Evolutionary conservation across 2,113 vertebrate species (phyloP).

Genomic region (Crocuta crocuta): DNA sequence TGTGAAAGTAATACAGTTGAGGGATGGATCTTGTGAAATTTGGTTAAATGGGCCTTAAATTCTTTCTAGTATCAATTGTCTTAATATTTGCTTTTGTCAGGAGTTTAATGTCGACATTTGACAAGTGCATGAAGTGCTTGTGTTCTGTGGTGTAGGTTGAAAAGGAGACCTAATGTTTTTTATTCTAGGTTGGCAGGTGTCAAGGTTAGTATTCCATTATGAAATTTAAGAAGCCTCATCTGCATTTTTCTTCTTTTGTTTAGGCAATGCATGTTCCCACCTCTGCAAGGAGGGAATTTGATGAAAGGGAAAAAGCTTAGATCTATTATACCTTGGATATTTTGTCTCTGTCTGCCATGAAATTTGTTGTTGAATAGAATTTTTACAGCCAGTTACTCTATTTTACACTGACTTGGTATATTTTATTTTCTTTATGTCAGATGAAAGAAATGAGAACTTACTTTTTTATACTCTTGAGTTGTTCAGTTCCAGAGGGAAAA

Average conservation of each 20-base stretch:
- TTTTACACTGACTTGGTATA: background rate
- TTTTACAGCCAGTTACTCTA: background rate
- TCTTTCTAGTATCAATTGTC: background rate
- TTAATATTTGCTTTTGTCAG: background rate
- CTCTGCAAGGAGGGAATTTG: slow-evolving; percentile 7
- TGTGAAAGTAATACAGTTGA: background rate
- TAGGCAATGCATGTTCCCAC: background rate
- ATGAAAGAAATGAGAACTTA: background rate
- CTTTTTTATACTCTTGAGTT: slow-evolving; percentile 28
- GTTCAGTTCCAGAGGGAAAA: slow-evolving; percentile 55
- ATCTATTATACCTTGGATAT: background rate
- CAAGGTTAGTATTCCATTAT: background rate
- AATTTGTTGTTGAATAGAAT: background rate
- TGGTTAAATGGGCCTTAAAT: background rate
- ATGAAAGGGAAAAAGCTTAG: slow-evolving; percentile 8
- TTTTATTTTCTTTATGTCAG: slow-evolving; percentile 31
- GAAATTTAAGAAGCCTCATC: background rate
- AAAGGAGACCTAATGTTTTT: background rate
- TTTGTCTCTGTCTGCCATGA: background rate
- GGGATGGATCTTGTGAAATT: background rate
- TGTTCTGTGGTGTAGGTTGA: background rate
- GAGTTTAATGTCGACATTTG: background rate
- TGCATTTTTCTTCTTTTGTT: background rate
- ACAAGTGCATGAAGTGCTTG: background rate
- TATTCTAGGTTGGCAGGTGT: background rate